phyloP scores from a whole-genome alignment of 64 coral and sea anemone species.

The Stichodactyla mertensii region DNA sequence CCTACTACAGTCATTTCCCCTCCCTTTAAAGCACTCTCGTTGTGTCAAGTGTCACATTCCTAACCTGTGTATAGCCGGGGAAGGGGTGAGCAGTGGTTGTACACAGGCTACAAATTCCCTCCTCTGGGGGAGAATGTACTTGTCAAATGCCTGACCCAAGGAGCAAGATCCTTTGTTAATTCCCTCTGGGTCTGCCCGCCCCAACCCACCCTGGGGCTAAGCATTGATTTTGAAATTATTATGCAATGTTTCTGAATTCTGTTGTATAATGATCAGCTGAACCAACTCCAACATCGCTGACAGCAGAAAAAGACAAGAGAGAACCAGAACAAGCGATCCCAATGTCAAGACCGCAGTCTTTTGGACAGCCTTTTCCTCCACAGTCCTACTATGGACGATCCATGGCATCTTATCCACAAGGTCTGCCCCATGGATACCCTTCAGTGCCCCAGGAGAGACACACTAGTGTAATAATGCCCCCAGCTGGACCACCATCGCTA shows the following conservation, averaged over 20 bases:
- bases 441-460: constrained; percentile 32
- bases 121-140: no score
- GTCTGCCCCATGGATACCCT: constrained; percentile 25
- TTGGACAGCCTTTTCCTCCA: constrained; percentile 35
- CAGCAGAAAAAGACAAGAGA: constrained; percentile 34
- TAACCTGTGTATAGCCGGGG: no score
- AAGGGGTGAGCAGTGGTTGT: no score
- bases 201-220: no score
- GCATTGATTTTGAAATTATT: background rate
- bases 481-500: background rate
- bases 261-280: constrained; percentile 31
- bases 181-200: no score
- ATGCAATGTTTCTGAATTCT: background rate
- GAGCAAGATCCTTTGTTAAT: no score
- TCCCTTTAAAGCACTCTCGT: no score
- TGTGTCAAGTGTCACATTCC: no score
- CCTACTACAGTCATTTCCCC: no score
- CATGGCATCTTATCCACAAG: constrained; percentile 19
- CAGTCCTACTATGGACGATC: constrained; percentile 25
- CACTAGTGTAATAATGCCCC: constrained; percentile 26
- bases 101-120: no score
- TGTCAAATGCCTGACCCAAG: no score
- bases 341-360: constrained; percentile 37
- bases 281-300: constrained; percentile 70
- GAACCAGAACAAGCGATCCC: constrained; percentile 39